Evolutionary conservation across 2,113 vertebrate species (phyloP), one percentile per base, ranked within the genome.

Genomic region (Agelaius phoeniceus): DNA sequence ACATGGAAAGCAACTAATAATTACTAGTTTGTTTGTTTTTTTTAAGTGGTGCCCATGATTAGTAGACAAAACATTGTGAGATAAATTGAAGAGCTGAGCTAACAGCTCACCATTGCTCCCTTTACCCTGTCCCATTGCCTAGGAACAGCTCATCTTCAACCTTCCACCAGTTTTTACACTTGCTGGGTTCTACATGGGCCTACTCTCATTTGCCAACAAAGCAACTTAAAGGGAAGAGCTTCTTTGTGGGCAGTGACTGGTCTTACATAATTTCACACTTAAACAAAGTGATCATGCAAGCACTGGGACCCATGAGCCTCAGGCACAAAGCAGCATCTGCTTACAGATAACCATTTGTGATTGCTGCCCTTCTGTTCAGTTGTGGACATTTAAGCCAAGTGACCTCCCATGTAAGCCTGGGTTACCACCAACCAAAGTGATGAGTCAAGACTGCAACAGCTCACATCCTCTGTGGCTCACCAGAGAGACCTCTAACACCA

Each of bases 381-480:
- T 55, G 13, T 2, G 30, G 86, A 51, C 30, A 12, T 48, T 67
- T 16, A 46, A 28, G 84, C 68, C 79, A 71, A 77, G 76, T 88
- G 83, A 92, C 80, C 68, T 90, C 83, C 75, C 3, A 0, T 21
- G 54, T 30, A n/a, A 81, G 57, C 65, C 39, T 81, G 79, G 59
- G 43, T 77, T 86, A 39, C 72, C 76, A 84, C 83, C 35, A 77
- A 39, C 55, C 17, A 35, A 58, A 87, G 61, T 35, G 63, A 76
- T 43, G 85, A 95, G 69, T 93, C 94, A 95, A 78, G 89, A 9
- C 57, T 72, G 65, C 20, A 59, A 84, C 61, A 94, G 69, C 93
- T 96, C 93, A 89, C 61, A 91, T 93, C 90, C 93, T 91, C 87
- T 90, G 4, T 89, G 83, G 90, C 86, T 95, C 76, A 90, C 76